Percentiles rank a stretch among this genome's conserved stretches.
phyloP scores from a whole-genome alignment of 2,113 vertebrate genomes.

The Cariama cristata region DNA sequence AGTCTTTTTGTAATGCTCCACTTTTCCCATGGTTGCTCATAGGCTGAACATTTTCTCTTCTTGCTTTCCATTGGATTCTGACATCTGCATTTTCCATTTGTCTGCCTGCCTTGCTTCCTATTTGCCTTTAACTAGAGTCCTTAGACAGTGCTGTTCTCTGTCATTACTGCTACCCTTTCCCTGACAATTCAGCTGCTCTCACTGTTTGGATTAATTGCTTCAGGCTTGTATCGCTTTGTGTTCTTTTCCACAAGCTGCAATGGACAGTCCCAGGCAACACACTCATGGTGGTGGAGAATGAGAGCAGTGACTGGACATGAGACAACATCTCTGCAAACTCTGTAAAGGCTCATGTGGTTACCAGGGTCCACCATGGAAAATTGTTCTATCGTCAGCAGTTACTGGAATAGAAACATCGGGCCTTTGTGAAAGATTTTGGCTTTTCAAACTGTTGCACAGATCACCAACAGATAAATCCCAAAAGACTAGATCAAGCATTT shows the following conservation, averaged over 20 bases:
- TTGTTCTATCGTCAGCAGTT: accelerated
- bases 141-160: not conserved
- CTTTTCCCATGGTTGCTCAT: not conserved
- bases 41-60: not conserved
- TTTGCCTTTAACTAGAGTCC: not conserved
- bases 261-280: not conserved
- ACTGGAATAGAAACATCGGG: not conserved
- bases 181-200: not conserved
- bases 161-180: not conserved
- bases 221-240: not conserved
- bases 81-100: not conserved
- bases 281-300: not conserved
- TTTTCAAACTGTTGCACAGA: not conserved
- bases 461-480: not conserved
- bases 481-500: not conserved
- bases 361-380: not conserved
- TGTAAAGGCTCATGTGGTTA: not conserved
- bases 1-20: not conserved
- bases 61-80: not conserved
- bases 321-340: not conserved
- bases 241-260: not conserved
- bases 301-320: not conserved
- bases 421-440: not conserved
- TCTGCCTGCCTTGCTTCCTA: not conserved
- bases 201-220: not conserved